These are phyloP conservation scores for Acronicta psi DNA, from an alignment of 2,888 invertebrate genomes.

Conservation along the genomic window DNA sequence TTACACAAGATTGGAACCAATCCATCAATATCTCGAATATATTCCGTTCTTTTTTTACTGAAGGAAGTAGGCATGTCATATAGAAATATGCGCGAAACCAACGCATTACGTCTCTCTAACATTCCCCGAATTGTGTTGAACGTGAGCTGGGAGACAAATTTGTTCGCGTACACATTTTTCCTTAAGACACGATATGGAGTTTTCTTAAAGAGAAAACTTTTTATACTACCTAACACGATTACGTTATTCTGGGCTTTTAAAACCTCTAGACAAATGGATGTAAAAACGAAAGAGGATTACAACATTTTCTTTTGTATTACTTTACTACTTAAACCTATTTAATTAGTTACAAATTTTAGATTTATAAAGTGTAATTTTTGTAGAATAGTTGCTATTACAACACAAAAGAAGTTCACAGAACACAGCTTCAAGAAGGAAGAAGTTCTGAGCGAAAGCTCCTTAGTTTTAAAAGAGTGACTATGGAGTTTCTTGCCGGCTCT, in stretches of 20 bases:
- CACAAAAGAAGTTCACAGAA: too few species aligned
- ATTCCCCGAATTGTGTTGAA: conserved; percentile 71
- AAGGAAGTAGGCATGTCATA: conserved; percentile 62
- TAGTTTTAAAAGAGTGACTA: too few species aligned
- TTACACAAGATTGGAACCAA: not conserved
- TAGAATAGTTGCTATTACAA: too few species aligned
- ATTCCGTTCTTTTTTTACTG: conserved; percentile 38
- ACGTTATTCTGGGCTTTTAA: conserved; percentile 31
- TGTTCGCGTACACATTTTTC: conserved; percentile 66
- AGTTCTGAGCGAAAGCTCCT: too few species aligned
- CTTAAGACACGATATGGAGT: conserved; percentile 68
- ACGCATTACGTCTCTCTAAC: conserved; percentile 73
- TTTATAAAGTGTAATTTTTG: too few species aligned
- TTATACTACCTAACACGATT: conserved; percentile 42
- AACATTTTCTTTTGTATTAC: not conserved
- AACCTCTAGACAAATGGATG: conserved; percentile 26
- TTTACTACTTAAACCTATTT: not conserved
- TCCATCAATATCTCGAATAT: conserved; percentile 11
- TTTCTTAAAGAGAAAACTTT: conserved; percentile 68
- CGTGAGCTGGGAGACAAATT: conserved; percentile 76
- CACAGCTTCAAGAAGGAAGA: too few species aligned
- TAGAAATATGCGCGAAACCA: conserved; percentile 71
- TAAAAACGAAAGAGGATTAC: not conserved
- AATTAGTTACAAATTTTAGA: too few species aligned
- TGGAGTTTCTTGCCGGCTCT: too few species aligned